phyloP scores from a whole-genome alignment of 2,113 vertebrate genomes.

The Eurystomus gularis region DNA sequence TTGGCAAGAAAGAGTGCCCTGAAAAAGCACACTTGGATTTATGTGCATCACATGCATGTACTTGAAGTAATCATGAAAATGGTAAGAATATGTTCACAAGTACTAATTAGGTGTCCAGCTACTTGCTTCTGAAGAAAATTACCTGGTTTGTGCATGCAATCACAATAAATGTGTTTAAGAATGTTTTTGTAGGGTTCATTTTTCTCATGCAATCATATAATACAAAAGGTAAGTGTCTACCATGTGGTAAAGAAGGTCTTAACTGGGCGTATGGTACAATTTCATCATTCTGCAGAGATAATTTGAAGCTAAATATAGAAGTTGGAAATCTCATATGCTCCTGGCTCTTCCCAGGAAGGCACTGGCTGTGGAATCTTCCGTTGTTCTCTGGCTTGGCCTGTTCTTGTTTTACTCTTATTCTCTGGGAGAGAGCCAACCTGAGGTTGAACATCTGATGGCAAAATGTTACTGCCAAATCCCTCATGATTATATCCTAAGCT shows the following conservation, averaged over 20 bases:
- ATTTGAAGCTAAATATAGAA: conserved; percentile 17
- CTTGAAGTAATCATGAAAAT: not conserved
- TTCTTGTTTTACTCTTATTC: not conserved
- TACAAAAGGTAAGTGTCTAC: not conserved
- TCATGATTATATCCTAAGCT: not conserved
- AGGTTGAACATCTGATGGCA: not conserved
- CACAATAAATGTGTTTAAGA: not conserved
- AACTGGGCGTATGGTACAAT: accelerated
- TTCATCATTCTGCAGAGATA: not conserved
- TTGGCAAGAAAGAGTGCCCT: not conserved
- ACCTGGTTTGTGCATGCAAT: not conserved
- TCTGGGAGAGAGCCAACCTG: not conserved
- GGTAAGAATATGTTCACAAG: not conserved
- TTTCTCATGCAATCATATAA: not conserved
- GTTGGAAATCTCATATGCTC: not conserved
- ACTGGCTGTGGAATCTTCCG: not conserved
- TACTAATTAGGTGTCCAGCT: not conserved
- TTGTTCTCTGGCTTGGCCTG: not conserved
- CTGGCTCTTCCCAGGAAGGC: not conserved
- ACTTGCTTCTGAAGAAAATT: not conserved
- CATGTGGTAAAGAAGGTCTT: not conserved
- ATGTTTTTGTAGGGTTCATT: not conserved
- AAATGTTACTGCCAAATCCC: not conserved
- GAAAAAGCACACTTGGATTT: not conserved
- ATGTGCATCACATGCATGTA: not conserved